A percentile compares a stretch with the other conserved stretches of the same genome.
Conservation (phyloP, 2,113 vertebrate genomes). For the Neolamprologus sp. region DNA sequence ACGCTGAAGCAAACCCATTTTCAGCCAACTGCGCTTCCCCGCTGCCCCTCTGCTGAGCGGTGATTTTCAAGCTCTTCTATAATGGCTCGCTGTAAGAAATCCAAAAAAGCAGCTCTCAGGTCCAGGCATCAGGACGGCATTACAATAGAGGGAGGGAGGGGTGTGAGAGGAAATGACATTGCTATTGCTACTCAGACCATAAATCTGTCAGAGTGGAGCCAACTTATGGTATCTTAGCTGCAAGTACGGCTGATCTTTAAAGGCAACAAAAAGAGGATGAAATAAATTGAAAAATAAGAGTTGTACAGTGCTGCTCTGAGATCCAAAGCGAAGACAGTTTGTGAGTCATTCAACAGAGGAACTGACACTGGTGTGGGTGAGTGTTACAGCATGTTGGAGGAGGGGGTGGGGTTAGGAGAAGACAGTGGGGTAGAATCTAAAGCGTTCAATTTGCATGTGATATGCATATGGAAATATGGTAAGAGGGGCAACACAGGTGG, state of each 20-base stretch:
- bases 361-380: constrained; percentile 5
- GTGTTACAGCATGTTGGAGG: neutral
- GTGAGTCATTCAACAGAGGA: constrained; percentile 25
- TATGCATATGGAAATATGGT: constrained; percentile 5
- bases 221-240: constrained; percentile 19
- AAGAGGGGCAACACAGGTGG: neutral
- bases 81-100: constrained; percentile 45
- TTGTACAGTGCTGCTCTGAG: neutral
- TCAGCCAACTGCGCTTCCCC: constrained; percentile 18
- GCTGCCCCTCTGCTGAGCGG: constrained; percentile 31
- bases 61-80: constrained; percentile 31
- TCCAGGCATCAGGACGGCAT: neutral
- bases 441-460: constrained; percentile 47
- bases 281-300: neutral
- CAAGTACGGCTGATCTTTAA: constrained; percentile 1
- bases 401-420: neutral
- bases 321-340: constrained; percentile 6
- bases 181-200: constrained; percentile 15
- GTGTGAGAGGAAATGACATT: neutral
- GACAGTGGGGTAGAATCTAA: constrained; percentile 1
- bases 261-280: neutral
- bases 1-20: constrained; percentile 35
- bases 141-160: neutral
- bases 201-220: constrained; percentile 13
- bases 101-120: constrained; percentile 24